phyloP scores from a whole-genome alignment of 2,797 vertebrate species.

The Galaxias olidus region DNA sequence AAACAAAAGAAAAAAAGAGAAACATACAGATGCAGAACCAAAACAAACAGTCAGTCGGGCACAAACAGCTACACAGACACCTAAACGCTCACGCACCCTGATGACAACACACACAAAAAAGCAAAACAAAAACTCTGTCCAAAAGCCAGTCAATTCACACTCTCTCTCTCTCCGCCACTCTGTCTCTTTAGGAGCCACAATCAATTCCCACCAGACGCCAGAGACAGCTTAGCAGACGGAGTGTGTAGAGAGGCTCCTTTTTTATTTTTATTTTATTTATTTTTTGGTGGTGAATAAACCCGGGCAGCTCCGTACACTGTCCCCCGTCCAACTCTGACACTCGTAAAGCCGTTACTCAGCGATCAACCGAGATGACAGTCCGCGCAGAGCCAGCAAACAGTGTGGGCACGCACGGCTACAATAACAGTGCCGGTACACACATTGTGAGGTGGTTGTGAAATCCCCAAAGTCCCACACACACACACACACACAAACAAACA shows the following conservation, averaged over 20 bases:
- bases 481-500: conserved; percentile 4
- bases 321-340: conserved; percentile 60
- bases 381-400: neutral
- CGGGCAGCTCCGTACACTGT: conserved; percentile 50
- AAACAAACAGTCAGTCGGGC: neutral
- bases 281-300: conserved; percentile 59
- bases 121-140: conserved; percentile 11
- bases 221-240: conserved; percentile 62
- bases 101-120: conserved; percentile 62
- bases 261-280: conserved; percentile 23
- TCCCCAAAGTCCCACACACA: neutral
- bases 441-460: conserved; percentile 11
- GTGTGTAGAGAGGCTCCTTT: conserved; percentile 54
- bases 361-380: neutral
- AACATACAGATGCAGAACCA: too few relatives aligned
- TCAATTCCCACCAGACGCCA: conserved; percentile 71
- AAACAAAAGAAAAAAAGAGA: neutral
- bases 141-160: conserved; percentile 61
- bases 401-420: neutral
- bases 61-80: neutral
- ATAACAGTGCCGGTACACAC: conserved; percentile 40
- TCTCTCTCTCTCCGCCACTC: conserved; percentile 19
- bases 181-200: conserved; percentile 69
- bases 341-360: conserved; percentile 63
- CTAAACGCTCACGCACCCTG: conserved; percentile 30